Evolutionary conservation across 2,888 invertebrate species (phyloP), one percentile per base, ranked within the genome.

Genomic region (Cinara cedri): DNA sequence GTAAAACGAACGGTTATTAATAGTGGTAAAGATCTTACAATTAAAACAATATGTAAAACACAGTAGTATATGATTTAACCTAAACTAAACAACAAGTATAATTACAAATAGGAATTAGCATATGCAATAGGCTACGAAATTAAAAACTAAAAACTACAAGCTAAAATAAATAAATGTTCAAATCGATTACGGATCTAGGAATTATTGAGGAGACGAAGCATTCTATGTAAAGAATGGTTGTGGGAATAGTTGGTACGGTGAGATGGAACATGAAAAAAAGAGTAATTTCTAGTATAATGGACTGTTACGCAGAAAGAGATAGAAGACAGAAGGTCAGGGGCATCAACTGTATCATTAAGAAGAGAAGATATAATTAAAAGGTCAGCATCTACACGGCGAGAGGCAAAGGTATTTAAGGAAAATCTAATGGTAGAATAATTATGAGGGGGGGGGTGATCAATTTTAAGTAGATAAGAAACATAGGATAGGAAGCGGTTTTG

Each of bases 381-480:
- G 26, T 51, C 51, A 4, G 46, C 34, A 6, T 44, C 26, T n/a
- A 68, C 26, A 51, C 54, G 68, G 10, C 16, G 54, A n/a, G 34
- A 54, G 54, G 70, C 9, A 70, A 70, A 34, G 24, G 34, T 24
- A 34, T 51, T 68, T 68, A 68, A 68, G n/a, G 68, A 51, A n/a
- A n/a, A n/a, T n/a, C n/a, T n/a, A n/a, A n/a, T n/a, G 6, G 44
- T 10, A n/a, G 54, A n/a, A 9, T 6, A 54, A 9, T 54, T n/a
- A 19, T 19, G 54, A n/a, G n/a, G n/a, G n/a, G n/a, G 8, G n/a
- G 54, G 19, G n/a, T 54, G 54, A 54, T 6, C 9, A 54, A 54
- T 54, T n/a, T 54, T 54, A n/a, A 19, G 54, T n/a, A 54, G 16
- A 19, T n/a, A 54, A 54, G 4, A 0, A 54, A n/a, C 54, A 54